phyloP scores from a whole-genome alignment of 2,888 invertebrate species.

The Sussaba pulchella region DNA sequence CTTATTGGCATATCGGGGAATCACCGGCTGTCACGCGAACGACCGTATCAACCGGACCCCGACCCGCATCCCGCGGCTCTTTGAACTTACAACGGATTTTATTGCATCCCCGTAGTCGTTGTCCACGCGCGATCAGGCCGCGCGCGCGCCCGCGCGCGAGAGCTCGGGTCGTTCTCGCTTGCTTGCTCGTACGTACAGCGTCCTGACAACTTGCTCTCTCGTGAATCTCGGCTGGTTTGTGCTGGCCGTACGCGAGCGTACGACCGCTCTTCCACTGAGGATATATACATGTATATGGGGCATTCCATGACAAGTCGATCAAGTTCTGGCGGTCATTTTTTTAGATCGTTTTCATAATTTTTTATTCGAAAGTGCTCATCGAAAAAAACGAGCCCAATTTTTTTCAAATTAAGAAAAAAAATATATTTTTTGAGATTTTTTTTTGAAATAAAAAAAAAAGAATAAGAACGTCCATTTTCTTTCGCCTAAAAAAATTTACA shows the following conservation, averaged over 20 bases:
- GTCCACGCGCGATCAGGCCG: conserved; percentile 31
- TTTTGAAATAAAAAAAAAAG: no score
- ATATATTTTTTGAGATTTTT: no score
- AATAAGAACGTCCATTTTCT: no score
- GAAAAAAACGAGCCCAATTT: no score
- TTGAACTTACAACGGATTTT: conserved; percentile 68
- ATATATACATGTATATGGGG: neutral
- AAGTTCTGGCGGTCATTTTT: no score
- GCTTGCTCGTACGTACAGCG: conserved; percentile 25
- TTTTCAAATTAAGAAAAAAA: no score
- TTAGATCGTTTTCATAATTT: no score
- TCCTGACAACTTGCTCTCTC: conserved; percentile 47
- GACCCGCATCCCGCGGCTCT: conserved; percentile 63
- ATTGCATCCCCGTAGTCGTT: conserved; percentile 66
- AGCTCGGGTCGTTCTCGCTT: conserved; percentile 19
- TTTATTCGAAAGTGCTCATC: no score
- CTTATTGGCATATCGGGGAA: conserved; percentile 78
- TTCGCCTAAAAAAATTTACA: no score
- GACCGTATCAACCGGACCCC: conserved; percentile 64
- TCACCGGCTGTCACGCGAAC: conserved; percentile 71
- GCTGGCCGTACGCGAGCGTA: conserved; percentile 30
- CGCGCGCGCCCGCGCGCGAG: conserved; percentile 12
- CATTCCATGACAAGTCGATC: no score
- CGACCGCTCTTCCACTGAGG: conserved; percentile 8
- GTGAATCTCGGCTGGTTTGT: conserved; percentile 23